Conservation (phyloP, 2,888 invertebrate genomes). For the Metallyticus violacea region DNA sequence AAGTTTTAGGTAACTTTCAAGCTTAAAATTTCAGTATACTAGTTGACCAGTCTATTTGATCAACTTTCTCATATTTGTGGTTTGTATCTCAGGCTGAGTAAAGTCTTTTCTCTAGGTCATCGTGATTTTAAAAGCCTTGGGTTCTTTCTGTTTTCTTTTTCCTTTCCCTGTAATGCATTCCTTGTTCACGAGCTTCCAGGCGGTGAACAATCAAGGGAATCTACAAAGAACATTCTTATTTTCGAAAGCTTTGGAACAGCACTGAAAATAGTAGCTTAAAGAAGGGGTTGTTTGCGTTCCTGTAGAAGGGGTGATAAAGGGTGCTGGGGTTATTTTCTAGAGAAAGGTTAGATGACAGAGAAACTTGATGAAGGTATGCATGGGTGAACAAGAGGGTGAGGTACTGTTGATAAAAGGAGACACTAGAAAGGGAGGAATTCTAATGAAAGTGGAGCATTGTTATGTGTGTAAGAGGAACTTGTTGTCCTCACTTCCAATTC, state of each 20-base stretch:
- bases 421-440: background rate
- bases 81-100: too few relatives aligned
- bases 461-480: background rate
- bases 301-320: background rate
- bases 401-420: too few relatives aligned
- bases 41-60: too few relatives aligned
- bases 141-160: too few relatives aligned
- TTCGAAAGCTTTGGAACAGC: background rate
- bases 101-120: too few relatives aligned
- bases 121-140: too few relatives aligned
- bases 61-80: too few relatives aligned
- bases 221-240: background rate
- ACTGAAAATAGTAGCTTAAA: background rate
- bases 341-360: conserved; percentile 10
- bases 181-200: background rate
- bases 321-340: background rate
- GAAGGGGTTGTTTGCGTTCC: background rate
- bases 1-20: too few relatives aligned
- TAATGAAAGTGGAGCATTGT: conserved; percentile 9
- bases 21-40: too few relatives aligned
- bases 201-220: background rate
- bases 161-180: too few relatives aligned
- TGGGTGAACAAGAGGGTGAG: background rate
- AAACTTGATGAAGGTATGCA: conserved; percentile 1
- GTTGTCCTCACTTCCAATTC: background rate